Evolutionary conservation across 2,797 vertebrate species (phyloP).

Genomic region (Tolypeutes matacus): DNA sequence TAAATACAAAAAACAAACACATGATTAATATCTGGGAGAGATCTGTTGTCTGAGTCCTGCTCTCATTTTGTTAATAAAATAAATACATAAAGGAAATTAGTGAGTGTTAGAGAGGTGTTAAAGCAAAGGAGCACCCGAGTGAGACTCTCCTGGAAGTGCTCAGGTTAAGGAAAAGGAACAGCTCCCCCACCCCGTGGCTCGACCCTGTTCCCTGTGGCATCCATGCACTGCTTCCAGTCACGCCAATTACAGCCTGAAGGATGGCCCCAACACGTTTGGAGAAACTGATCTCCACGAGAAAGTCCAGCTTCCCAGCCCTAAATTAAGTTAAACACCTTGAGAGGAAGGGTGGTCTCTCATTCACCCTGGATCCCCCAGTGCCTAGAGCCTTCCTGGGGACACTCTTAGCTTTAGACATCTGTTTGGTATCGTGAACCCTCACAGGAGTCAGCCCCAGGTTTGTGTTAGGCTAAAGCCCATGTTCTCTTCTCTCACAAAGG

Average conservation of each 20-base stretch:
- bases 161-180: background rate
- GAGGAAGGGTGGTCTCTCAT: background rate
- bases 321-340: background rate
- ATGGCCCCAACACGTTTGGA: background rate
- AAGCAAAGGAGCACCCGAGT: rapidly evolving
- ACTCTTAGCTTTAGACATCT: background rate
- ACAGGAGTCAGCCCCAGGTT: background rate
- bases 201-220: no score
- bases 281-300: background rate
- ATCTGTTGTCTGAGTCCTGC: background rate
- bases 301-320: background rate
- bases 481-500: background rate
- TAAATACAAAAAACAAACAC: background rate
- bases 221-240: rapidly evolving
- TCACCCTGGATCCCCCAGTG: background rate
- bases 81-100: background rate
- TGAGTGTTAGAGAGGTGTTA: background rate
- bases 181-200: no score
- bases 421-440: rapidly evolving
- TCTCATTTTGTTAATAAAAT: background rate
- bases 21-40: background rate
- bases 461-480: background rate
- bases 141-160: background rate
- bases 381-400: background rate
- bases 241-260: background rate